phyloP scores from a whole-genome alignment of 2,797 vertebrate genomes.

The Chlorospingus flavigularis region DNA sequence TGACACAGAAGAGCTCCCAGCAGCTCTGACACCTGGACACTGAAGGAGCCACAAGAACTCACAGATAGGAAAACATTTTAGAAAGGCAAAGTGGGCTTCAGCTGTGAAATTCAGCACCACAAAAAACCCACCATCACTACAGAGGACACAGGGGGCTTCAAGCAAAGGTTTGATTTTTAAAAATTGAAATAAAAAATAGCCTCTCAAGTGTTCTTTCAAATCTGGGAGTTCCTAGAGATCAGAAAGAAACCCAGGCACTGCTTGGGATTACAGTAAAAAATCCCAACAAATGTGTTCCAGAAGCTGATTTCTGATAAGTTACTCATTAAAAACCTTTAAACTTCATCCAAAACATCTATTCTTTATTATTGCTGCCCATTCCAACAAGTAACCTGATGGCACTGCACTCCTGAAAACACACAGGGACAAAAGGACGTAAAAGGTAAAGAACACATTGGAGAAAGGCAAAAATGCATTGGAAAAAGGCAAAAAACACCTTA shows the following conservation, averaged over 20 bases:
- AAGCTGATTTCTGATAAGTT: neutral
- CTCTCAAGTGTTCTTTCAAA: neutral
- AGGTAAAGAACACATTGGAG: neutral
- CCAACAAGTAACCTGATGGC: neutral
- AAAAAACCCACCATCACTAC: neutral
- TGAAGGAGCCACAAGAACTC: neutral
- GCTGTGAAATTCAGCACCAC: neutral
- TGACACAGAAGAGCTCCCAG: neutral
- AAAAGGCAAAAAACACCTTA: too few relatives aligned
- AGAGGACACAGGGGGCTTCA: neutral
- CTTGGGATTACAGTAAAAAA: neutral
- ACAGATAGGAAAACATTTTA: neutral
- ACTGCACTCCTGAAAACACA: neutral
- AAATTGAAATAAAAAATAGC: neutral
- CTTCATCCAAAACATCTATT: neutral
- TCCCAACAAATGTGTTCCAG: neutral
- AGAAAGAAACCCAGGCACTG: neutral
- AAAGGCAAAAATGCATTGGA: neutral
- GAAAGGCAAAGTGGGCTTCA: neutral
- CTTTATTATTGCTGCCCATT: neutral
- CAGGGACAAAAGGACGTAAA: neutral
- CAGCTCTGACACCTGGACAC: neutral
- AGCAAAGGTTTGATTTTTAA: neutral
- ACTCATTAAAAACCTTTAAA: neutral
- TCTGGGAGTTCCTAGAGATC: neutral